phyloP scores from a whole-genome alignment of 1,140 invertebrate species.

The Globodera rostochiensis region DNA sequence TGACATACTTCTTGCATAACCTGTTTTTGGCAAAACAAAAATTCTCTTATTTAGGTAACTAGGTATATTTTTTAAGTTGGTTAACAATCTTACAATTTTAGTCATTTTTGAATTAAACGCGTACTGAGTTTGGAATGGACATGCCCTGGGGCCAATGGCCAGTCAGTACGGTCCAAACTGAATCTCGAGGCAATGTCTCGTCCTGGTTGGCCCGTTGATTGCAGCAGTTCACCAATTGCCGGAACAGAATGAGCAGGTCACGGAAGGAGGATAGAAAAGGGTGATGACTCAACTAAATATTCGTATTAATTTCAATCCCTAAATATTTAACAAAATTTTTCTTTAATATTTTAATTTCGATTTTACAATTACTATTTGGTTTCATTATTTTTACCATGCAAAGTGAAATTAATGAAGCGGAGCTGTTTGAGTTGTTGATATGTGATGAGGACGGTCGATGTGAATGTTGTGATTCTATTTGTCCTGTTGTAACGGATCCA shows the following conservation, averaged over 20 bases:
- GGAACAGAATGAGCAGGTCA: constrained; percentile 91
- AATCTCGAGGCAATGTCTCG: constrained; percentile 60
- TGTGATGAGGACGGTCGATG: not conserved
- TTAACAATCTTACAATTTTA: too few species aligned
- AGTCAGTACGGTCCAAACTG: constrained; percentile 68
- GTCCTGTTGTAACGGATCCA: not conserved
- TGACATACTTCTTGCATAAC: constrained; percentile 92
- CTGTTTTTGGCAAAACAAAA: not conserved
- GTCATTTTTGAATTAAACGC: not conserved
- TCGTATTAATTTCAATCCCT: constrained; percentile 19
- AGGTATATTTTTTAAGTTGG: not conserved
- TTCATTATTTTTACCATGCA: not conserved
- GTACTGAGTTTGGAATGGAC: constrained; percentile 6
- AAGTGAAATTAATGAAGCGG: constrained; percentile 7
- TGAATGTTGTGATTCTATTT: not conserved
- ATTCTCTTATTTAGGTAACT: not conserved
- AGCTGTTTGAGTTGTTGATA: not conserved
- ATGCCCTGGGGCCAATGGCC: constrained; percentile 72
- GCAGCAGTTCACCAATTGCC: constrained; percentile 94
- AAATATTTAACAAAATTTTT: not conserved
- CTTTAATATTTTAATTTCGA: not conserved
- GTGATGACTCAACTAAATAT: constrained; percentile 88
- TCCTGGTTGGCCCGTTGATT: constrained; percentile 71
- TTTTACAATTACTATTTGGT: not conserved
- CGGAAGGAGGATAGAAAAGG: constrained; percentile 97